These are phyloP conservation scores for Sigmodon hispidus DNA, from an alignment of 2,113 vertebrate genomes.

Conservation along the genomic window DNA sequence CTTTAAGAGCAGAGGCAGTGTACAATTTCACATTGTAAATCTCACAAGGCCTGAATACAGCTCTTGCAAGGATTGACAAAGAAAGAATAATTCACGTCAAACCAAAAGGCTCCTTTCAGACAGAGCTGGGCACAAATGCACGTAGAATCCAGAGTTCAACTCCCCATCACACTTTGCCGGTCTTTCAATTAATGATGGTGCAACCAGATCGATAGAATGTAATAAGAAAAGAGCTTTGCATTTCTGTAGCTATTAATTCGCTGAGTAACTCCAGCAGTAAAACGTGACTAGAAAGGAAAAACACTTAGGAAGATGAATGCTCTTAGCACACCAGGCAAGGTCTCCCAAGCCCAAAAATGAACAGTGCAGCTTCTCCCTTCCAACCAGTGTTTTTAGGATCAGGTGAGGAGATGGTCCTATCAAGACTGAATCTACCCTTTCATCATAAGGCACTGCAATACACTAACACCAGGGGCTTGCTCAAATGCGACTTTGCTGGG, in stretches of 20 bases:
- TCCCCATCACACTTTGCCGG: slow-evolving; percentile 86
- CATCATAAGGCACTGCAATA: neutral
- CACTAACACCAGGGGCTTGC: neutral
- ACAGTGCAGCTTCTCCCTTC: neutral
- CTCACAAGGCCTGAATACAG: slow-evolving; percentile 82
- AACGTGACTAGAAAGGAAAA: slow-evolving; percentile 87
- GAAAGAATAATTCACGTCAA: slow-evolving; percentile 86
- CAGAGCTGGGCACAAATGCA: slow-evolving; percentile 83
- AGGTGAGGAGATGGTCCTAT: neutral
- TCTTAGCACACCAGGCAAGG: neutral
- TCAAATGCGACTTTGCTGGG: neutral
- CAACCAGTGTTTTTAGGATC: neutral
- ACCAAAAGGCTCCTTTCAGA: slow-evolving; percentile 84
- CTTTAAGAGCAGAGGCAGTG: slow-evolving; percentile 83
- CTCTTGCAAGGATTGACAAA: slow-evolving; percentile 86
- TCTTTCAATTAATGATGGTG: slow-evolving; percentile 89
- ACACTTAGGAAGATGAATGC: slow-evolving; percentile 65
- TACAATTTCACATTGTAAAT: slow-evolving; percentile 85
- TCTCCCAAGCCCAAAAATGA: slow-evolving; percentile 44
- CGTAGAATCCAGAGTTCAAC: slow-evolving; percentile 81
- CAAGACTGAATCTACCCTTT: neutral
- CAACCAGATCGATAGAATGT: slow-evolving; percentile 89
- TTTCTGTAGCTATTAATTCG: slow-evolving; percentile 91
- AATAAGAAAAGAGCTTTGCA: slow-evolving; percentile 90
- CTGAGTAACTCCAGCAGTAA: slow-evolving; percentile 86